phyloP scores from a whole-genome alignment of 2,113 vertebrate species.

The Proterorhinus semilunaris region DNA sequence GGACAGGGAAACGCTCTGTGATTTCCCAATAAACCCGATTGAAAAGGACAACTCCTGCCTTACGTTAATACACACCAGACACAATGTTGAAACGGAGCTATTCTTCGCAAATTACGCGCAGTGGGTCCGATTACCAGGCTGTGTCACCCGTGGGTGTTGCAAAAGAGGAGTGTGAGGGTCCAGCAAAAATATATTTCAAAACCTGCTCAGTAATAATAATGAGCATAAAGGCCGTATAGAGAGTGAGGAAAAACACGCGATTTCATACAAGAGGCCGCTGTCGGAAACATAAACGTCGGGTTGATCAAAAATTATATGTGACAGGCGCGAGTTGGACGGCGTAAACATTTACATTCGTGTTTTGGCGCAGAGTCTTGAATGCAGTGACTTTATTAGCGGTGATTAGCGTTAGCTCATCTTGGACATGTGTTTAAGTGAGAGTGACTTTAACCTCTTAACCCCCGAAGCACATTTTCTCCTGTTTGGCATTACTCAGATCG shows the following conservation, averaged over 20 bases:
- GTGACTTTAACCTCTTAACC: too few relatives aligned
- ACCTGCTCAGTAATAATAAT: slow-evolving; percentile 43
- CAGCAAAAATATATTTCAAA: slow-evolving; percentile 65
- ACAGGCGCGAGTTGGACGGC: slow-evolving; percentile 37
- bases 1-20: slow-evolving; percentile 32
- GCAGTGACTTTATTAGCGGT: slow-evolving; percentile 33
- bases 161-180: slow-evolving; percentile 54
- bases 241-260: slow-evolving; percentile 42
- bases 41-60: slow-evolving; percentile 39
- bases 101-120: slow-evolving; percentile 30
- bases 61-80: slow-evolving; percentile 47
- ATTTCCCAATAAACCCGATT: slow-evolving; percentile 52
- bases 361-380: slow-evolving; percentile 33
- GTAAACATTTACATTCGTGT: slow-evolving; percentile 54
- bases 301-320: slow-evolving; percentile 37
- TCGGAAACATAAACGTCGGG: slow-evolving; percentile 33
- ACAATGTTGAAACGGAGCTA: slow-evolving; percentile 63
- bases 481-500: too few relatives aligned
- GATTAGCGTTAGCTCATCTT: slow-evolving; percentile 55
- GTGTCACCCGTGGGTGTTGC: slow-evolving; percentile 67
- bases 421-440: slow-evolving; percentile 24
- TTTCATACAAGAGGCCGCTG: slow-evolving; percentile 38
- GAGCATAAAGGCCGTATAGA: slow-evolving; percentile 46
- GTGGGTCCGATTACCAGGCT: slow-evolving; percentile 53
- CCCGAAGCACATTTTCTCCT: too few relatives aligned